Evolutionary conservation across 2,888 invertebrate genomes (phyloP), one percentile per base, ranked within the genome.

Genomic region (Macaria notata): DNA sequence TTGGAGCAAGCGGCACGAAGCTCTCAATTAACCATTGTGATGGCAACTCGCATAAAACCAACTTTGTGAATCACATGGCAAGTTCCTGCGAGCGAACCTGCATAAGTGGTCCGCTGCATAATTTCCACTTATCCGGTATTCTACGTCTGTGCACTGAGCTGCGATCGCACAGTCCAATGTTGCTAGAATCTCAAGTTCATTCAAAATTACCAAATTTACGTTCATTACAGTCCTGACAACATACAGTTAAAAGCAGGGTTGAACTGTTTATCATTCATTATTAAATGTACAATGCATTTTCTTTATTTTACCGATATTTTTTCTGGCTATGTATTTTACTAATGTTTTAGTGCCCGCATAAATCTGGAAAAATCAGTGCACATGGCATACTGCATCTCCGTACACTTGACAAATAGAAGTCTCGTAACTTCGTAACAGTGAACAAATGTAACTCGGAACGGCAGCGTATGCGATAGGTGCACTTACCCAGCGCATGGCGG

Each of bases 111-210:
- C 47, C 47, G 60, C 60, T 65, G 62, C 61, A 65, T 62, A 61
- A 65, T 59, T 63, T 63, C 43, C 31, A 53, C 55, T 65, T 59
- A 63, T 60, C 58, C 63, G 53, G 46, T 54, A 48, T 63, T 57
- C 49, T 56, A 63, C 61, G 56, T 62, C 56, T 62, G 66, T 62
- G 61, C 56, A 44, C 55, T 54, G 33, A 50, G 19, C 5, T 47
- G 19, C 30, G 31, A 41, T 4, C 9, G 9, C 31, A 54, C 30
- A 48, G 47, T 31, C n/a, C n/a, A 46, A 41, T 19, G 19, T 19
- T 19, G 19, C 19, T 19, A 19, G 19, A 19, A 19, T 1, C 19
- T 19, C 19, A 19, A 19, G 19, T 19, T 19, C 19, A 19, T 19
- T 19, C 19, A 19, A 19, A 19, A 19, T 19, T 19, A 19, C 19